Conservation (phyloP, 2,797 vertebrate species). For the Iguana delicatissima region DNA sequence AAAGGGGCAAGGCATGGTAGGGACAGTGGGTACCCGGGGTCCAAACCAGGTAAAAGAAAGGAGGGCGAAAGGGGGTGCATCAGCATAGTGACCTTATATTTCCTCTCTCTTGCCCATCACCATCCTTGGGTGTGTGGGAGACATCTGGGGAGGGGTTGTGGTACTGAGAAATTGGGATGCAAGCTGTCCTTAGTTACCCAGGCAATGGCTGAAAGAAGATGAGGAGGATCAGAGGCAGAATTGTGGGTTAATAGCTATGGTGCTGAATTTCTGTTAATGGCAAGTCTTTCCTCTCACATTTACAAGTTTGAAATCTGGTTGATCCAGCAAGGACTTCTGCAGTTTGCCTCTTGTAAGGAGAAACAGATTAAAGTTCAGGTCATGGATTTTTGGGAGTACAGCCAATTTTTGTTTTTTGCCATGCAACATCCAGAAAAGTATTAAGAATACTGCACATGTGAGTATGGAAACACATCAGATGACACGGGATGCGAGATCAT, state of each 20-base stretch:
- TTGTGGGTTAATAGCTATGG: neutral
- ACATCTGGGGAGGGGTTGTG: no score
- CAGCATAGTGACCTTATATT: no score
- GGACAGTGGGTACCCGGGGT: no score
- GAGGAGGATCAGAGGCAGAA: neutral
- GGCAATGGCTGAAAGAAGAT: no score
- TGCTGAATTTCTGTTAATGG: neutral
- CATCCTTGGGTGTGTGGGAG: no score
- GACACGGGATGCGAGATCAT: neutral
- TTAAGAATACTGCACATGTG: neutral
- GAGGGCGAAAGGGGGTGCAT: no score
- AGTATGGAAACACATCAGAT: conserved; percentile 11
- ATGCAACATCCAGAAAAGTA: neutral
- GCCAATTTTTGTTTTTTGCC: neutral
- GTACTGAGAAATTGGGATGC: no score
- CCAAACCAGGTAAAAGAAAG: no score
- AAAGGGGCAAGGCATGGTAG: no score
- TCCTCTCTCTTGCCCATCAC: no score
- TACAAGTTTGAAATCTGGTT: neutral
- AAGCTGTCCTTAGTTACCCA: no score
- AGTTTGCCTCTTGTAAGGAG: neutral
- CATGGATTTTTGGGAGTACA: neutral
- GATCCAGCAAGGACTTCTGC: neutral
- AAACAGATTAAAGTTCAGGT: neutral
- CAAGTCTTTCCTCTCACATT: neutral